Evolutionary conservation across 2,888 invertebrate species (phyloP), one percentile per base, ranked within the genome.

Genomic region (Nematopogon swammerdamellus): DNA sequence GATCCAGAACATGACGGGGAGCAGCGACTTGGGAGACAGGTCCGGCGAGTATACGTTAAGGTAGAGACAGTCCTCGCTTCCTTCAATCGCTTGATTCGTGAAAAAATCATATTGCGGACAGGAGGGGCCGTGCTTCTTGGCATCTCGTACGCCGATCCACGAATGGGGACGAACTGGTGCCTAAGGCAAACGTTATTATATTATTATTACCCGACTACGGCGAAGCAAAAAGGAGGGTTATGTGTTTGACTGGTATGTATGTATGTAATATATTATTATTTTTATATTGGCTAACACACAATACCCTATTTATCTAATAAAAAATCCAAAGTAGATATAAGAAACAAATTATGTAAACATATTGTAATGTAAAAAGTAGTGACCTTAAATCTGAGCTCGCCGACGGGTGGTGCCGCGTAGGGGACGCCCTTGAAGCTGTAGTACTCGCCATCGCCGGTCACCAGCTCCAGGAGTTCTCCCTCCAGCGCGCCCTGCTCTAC

Each of bases 311-410:
- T n/a, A n/a, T n/a, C n/a, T n/a, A n/a, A n/a, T n/a, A n/a, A n/a
- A n/a, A n/a, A n/a, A n/a, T n/a, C n/a, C n/a, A n/a, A n/a, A n/a
- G n/a, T n/a, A n/a, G 4, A 6, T 25, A 25, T 25, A 25, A 25
- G 8, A n/a, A 25, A 25, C 8, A 25, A 6, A 25, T 25, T n/a
- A n/a, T n/a, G n/a, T n/a, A n/a, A n/a, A n/a, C n/a, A n/a, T n/a
- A n/a, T n/a, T n/a, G n/a, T n/a, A n/a, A n/a, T n/a, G n/a, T n/a
- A n/a, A n/a, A n/a, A n/a, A n/a, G n/a, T n/a, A n/a, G n/a, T n/a
- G n/a, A 80, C 82, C 75, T 73, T 65, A 56, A 82, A 82, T 55
- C 82, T 63, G 1, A 81, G 65, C 14, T 68, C 55, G 5, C 72
- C 74, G 4, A 80, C 43, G 1, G 82, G 82, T 18, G 82, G 73